phyloP scores from a whole-genome alignment of 2,113 vertebrate genomes.

The Thymallus thymallus region DNA sequence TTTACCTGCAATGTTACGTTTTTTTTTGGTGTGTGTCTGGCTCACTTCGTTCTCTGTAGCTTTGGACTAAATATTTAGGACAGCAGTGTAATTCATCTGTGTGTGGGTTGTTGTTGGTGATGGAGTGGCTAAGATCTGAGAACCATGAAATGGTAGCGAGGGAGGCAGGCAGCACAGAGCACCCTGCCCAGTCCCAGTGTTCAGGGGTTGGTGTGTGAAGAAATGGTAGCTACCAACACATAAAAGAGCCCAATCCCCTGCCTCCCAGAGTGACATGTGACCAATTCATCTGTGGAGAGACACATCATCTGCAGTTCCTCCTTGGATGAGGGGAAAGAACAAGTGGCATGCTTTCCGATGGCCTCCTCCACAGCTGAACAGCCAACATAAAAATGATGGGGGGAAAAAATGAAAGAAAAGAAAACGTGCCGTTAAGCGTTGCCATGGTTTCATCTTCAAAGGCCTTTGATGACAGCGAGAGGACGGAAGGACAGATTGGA shows the following conservation, averaged over 20 bases:
- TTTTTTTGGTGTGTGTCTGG: background rate
- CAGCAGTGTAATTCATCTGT: background rate
- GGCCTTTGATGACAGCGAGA: slow-evolving; percentile 28
- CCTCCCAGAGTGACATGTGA: slow-evolving; percentile 8
- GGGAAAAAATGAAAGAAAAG: too few relatives aligned
- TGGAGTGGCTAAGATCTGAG: background rate
- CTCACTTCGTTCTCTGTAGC: background rate
- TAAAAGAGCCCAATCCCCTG: slow-evolving; percentile 5
- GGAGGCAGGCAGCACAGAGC: background rate
- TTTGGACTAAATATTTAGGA: background rate
- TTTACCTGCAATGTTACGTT: slow-evolving; percentile 30
- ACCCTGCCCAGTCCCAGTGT: background rate
- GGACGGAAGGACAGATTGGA: slow-evolving; percentile 20
- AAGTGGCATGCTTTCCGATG: slow-evolving; percentile 26
- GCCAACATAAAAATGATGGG: background rate
- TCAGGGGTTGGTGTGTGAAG: background rate
- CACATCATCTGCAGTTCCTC: slow-evolving; percentile 4
- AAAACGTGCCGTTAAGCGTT: slow-evolving; percentile 39
- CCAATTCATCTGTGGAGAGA: slow-evolving; percentile 16
- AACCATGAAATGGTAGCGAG: background rate
- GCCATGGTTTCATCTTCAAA: slow-evolving; percentile 61
- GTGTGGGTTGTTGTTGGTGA: background rate
- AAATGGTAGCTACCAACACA: background rate
- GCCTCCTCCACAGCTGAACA: slow-evolving; percentile 3
- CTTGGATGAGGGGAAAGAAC: slow-evolving; percentile 31